Conservation (phyloP, 2,113 vertebrate genomes). For the Psittacara wagleri region DNA sequence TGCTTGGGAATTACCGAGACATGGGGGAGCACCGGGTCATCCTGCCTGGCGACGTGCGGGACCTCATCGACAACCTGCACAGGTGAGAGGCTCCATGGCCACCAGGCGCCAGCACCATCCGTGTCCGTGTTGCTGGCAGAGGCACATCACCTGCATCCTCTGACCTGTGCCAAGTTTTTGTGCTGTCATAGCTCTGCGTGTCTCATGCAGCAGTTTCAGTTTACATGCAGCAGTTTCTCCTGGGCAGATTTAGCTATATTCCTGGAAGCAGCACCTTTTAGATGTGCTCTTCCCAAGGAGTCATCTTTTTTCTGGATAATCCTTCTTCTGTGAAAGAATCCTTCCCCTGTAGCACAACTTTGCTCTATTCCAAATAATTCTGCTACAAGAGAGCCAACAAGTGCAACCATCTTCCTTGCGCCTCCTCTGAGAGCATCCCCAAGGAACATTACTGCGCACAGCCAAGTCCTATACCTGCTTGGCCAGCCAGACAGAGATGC, state of each 20-base stretch:
- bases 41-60: slow-evolving; percentile 88
- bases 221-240: neutral
- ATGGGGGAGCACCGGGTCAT: slow-evolving; percentile 97
- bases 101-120: fast-evolving
- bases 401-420: neutral
- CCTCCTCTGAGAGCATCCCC: neutral
- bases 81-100: slow-evolving; percentile 69
- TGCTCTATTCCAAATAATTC: neutral
- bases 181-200: neutral
- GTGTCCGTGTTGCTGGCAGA: fast-evolving
- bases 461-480: neutral
- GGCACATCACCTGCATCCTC: fast-evolving
- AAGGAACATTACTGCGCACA: neutral
- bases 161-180: neutral
- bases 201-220: neutral
- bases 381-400: neutral
- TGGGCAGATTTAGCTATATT: neutral
- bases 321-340: neutral
- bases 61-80: slow-evolving; percentile 88
- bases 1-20: slow-evolving; percentile 95
- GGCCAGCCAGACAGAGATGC: neutral
- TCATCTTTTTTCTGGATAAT: neutral
- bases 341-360: neutral
- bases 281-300: neutral
- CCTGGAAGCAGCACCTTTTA: neutral